phyloP scores from a whole-genome alignment of 1,140 invertebrate species.

The Tigriopus japonicus region DNA sequence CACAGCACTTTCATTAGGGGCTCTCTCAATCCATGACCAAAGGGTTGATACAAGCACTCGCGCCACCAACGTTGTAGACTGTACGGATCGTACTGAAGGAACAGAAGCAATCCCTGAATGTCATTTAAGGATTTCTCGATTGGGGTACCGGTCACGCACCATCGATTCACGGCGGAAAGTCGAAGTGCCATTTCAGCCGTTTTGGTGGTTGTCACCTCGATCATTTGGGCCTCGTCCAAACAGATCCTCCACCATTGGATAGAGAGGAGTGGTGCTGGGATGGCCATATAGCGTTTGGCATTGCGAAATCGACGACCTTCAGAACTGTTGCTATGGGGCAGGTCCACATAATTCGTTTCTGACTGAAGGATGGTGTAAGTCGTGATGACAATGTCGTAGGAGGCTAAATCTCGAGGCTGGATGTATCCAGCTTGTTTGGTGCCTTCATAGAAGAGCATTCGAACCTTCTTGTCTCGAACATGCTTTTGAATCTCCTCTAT shows the following conservation, averaged over 20 bases:
- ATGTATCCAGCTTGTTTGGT: conserved; percentile 35
- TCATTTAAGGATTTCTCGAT: conserved; percentile 31
- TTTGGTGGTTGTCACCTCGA: conserved; percentile 39
- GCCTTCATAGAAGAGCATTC: conserved; percentile 28
- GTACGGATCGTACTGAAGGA: conserved; percentile 42
- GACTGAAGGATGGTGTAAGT: conserved; percentile 42
- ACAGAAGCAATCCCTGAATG: conserved; percentile 46
- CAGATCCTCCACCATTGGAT: conserved; percentile 58
- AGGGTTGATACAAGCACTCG: conserved; percentile 34
- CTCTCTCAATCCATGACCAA: conserved; percentile 27
- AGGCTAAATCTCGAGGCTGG: conserved; percentile 39
- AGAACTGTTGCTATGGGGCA: conserved; percentile 31
- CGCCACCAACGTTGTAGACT: conserved; percentile 35
- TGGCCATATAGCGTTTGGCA: conserved; percentile 24
- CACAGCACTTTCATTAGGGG: conserved; percentile 35
- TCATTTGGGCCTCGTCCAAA: conserved; percentile 65
- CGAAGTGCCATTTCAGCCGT: conserved; percentile 41
- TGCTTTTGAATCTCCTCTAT: conserved; percentile 48
- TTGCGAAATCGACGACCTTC: conserved; percentile 21
- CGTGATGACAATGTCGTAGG: conserved; percentile 53
- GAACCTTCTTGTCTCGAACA: conserved; percentile 29
- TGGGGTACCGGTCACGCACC: conserved; percentile 60
- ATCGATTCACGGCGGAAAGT: conserved; percentile 39
- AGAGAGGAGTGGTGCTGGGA: conserved; percentile 38
- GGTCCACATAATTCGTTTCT: conserved; percentile 39